Base-by-base conservation (phyloP, 2,113 vertebrate species). In the Cyanoderma ruficeps region DNA sequence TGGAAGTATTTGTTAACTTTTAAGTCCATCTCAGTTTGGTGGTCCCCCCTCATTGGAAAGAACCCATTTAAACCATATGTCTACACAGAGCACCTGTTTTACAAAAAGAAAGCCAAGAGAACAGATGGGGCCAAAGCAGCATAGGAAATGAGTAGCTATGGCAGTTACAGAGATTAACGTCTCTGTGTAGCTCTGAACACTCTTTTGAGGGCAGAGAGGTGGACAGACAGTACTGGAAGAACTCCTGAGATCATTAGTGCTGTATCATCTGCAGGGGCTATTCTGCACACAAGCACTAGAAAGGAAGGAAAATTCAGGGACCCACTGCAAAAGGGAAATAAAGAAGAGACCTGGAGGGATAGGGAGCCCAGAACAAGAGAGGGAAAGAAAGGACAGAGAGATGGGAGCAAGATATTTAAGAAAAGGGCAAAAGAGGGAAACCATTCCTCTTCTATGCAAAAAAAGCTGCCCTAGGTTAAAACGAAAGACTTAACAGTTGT, bases 141-240 rank as follows among this genome's bases (percentile, higher is more conserved):
- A 0, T 41, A 46, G 56, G 41, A 31, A 42, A 63, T 30, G 19
- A 0, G 0, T 35, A 47, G 25, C 25, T 67, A n/a, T 15, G 31
- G 19, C 42, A 84, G n/a, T 53, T 76, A 28, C 9, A 71, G 27
- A 61, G 41, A 53, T 71, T 3, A 56, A 11, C 5, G 42, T 69
- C 37, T 52, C 24, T 79, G 18, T 50, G 13, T 59, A 11, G 2
- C 46, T 31, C 2, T 55, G 46, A 74, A 27, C 4, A 3, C 19
- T 39, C 23, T 31, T 69, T 64, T 70, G 30, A 41, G 23, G 41
- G 55, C n/a, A 64, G 69, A 68, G 15, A 16, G 2, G 10, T 57
- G 47, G 46, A 27, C 22, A 6, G 28, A 31, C 4, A 6, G 41
- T 65, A 37, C 8, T 47, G 47, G 39, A 81, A 76, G 31, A 68